Evolutionary conservation across 1,140 invertebrate species (phyloP), one percentile per base, ranked within the genome.

Genomic region (Rhynchophorus ferrugineus): DNA sequence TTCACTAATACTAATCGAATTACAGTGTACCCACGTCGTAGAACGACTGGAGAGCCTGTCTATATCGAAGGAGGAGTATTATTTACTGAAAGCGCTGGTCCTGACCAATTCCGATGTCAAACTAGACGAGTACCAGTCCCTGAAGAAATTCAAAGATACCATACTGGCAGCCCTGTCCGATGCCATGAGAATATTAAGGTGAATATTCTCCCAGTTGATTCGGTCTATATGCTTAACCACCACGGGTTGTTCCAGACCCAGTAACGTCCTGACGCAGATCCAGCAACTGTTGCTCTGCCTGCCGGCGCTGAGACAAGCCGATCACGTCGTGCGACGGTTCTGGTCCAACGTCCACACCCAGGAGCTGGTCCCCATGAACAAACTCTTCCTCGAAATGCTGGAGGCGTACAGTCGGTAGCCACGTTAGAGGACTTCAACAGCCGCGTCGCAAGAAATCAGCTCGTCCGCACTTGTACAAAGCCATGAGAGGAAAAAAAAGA

Each of bases 331-430:
- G 41, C 79, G 92, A 41, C 82, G 83, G 60, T 96, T 94, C 71
- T 98, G 95, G 95, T 82, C 84, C 2, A 80, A 77, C 61, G 81
- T 96, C 11, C 88, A 92, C 61, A 82, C 85, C 61, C 90, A 91
- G 56, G 85, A 89, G 13, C 85, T 87, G 64, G 87, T 94, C 43
- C 82, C 84, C 42, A 94, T 98, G 90, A 95, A 97, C 74, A 97
- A 97, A 74, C 78, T 97, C 6, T 95, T 98, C 70, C 78, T 95
- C 19, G 94, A 98, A 75, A 98, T 98, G 94, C 76, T 97, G 44
- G 93, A 96, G 69, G 82, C 86, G 2, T 79, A 78, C 57, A 72
- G 78, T 59, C 73, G 77, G 69, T 79, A 75, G 66, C 62, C 59
- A 49, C 38, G 3, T 36, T 45, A 36, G 29, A 11, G 5, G 24